Evolutionary conservation across 1,140 invertebrate species (phyloP).

Genomic region (Ephestia elutella): DNA sequence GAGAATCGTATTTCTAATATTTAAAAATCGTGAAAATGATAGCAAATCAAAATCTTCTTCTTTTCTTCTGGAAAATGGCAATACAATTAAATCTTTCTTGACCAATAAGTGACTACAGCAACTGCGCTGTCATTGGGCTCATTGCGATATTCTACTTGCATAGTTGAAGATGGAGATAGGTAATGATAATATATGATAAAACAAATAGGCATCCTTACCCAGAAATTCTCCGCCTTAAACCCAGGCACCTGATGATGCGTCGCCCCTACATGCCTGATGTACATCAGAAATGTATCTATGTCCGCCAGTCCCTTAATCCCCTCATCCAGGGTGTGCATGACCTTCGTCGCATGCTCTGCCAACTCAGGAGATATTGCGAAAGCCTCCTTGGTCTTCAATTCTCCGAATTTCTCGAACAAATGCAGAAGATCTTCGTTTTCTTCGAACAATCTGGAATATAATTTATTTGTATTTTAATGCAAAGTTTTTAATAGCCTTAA

Average conservation of each 20-base stretch:
- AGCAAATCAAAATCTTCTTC: too few relatives aligned
- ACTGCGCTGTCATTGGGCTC: too few relatives aligned
- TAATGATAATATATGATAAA: too few relatives aligned
- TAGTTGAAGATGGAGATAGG: too few relatives aligned
- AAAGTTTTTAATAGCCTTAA: too few relatives aligned
- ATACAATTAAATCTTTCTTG: too few relatives aligned
- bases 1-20: too few relatives aligned
- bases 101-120: too few relatives aligned
- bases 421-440: constrained; percentile 86
- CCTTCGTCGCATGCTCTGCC: constrained; percentile 88
- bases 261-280: constrained; percentile 85
- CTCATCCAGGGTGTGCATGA: constrained; percentile 91
- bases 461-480: not conserved
- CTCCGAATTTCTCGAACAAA: constrained; percentile 87
- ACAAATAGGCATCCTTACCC: constrained; percentile 76
- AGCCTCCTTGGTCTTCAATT: constrained; percentile 84
- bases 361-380: constrained; percentile 85
- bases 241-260: constrained; percentile 88
- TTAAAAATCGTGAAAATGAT: too few relatives aligned
- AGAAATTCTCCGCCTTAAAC: constrained; percentile 89
- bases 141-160: too few relatives aligned
- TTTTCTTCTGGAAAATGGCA: too few relatives aligned
- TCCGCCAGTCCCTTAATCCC: constrained; percentile 89
- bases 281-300: constrained; percentile 87
- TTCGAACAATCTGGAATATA: constrained; percentile 86